These are phyloP conservation scores for Xylota segnis DNA, from an alignment of 2,888 invertebrate species.

Conservation along the genomic window DNA sequence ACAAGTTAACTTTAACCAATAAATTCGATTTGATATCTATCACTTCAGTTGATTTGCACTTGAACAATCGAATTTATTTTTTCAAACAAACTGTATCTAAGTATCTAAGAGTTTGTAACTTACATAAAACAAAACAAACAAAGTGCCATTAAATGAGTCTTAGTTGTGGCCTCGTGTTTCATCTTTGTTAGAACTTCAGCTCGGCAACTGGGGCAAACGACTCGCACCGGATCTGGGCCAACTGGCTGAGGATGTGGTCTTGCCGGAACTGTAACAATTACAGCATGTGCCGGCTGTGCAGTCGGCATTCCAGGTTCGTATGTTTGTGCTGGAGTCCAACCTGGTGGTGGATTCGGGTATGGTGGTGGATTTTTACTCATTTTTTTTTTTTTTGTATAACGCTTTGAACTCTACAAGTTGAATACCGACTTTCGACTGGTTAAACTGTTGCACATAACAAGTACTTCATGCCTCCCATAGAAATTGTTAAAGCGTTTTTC, in stretches of 20 bases:
- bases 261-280: conserved; percentile 10
- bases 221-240: conserved; percentile 81
- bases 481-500: not conserved
- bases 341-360: conserved; percentile 42
- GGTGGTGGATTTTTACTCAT: conserved; percentile 37
- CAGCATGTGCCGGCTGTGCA: not conserved
- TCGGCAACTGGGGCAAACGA: conserved; percentile 85
- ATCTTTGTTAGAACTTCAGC: conserved; percentile 65
- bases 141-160: conserved; percentile 73
- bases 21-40: not conserved
- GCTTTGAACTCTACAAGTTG: not conserved
- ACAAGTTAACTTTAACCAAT: not conserved
- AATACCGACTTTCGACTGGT: conserved; percentile 16
- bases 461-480: not conserved
- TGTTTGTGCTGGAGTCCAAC: conserved; percentile 39
- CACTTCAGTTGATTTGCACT: not conserved
- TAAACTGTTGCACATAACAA: not conserved
- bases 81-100: not conserved
- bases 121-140: conserved; percentile 70
- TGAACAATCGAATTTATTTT: not conserved
- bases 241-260: conserved; percentile 70
- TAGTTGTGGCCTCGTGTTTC: conserved; percentile 58
- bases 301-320: conserved; percentile 36
- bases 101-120: conserved; percentile 36
- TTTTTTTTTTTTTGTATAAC: conserved; percentile 19